phyloP scores from a whole-genome alignment of 2,113 vertebrate genomes.

The Nannospalax galili region DNA sequence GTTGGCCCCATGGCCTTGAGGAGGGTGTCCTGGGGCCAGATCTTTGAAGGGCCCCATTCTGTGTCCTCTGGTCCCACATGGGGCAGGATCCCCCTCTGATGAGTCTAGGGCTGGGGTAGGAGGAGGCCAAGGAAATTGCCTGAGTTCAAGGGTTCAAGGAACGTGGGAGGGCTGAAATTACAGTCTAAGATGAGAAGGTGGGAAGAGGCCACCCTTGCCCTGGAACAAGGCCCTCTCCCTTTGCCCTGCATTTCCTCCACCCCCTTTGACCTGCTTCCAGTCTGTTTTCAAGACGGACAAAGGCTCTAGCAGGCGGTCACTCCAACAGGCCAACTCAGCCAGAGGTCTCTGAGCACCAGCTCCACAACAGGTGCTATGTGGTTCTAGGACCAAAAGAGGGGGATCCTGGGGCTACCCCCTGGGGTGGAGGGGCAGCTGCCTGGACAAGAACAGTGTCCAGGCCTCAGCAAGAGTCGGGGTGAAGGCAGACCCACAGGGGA shows the following conservation, averaged over 20 bases:
- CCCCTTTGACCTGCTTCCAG: background rate
- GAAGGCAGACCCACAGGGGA: fast-evolving
- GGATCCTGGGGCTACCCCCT: background rate
- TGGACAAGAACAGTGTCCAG: background rate
- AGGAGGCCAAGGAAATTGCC: background rate
- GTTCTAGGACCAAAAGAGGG: background rate
- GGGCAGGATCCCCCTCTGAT: background rate
- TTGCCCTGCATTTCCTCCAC: background rate
- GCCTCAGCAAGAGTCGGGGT: no score
- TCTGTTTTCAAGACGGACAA: background rate
- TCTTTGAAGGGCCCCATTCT: background rate
- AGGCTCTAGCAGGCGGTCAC: background rate
- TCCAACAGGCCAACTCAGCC: background rate
- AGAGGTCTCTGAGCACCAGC: background rate
- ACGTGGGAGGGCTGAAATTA: background rate
- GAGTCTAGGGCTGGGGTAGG: background rate
- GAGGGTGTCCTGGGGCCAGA: fast-evolving
- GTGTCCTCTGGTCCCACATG: background rate
- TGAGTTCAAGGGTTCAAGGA: background rate
- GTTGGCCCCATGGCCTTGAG: no score
- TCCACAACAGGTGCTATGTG: background rate
- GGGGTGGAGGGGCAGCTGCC: background rate
- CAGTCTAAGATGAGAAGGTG: background rate
- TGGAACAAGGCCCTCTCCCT: background rate
- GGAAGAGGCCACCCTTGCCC: background rate